Base-by-base conservation (phyloP, 2,888 invertebrate genomes). In the Gandaritis pyraliata region DNA sequence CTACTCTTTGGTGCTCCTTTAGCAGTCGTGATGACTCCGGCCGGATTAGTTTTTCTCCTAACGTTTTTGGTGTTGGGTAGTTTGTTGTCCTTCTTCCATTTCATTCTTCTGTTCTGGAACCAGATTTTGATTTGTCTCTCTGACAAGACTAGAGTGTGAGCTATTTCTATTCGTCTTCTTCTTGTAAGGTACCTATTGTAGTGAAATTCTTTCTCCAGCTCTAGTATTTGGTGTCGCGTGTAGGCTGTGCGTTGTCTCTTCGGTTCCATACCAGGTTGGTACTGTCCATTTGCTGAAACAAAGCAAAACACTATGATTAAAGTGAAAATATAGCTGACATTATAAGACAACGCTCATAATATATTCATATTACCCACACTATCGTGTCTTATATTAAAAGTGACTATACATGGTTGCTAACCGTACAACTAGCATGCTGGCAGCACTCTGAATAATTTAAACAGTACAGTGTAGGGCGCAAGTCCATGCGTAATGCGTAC, bases 171-270 rank as follows among this genome's bases (percentile, higher is more conserved):
- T 85, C 99, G 94, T 92, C 98, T 94, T 86, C 98, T 94, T 76
- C 99, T 94, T 64, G 98, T 98, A 87, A 99, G 94, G 93, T 99
- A 99, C 82, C 98, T 95, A 94, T 98, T 99, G 94, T 97, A 98
- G 88, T 98, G 98, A 90, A 99, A 99, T 93, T 98, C 98, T 87
- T 98, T 98, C 87, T 98, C 98, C 81, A 99, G 93, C 91, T 99
- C 98, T 86, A 99, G 94, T 83, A 98, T 98, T 94, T 99, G 99
- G 93, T 98, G 98, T 87, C 98, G 95, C 65, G 98, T 99, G 94
- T 99, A 99, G 67, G 98, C 98, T 73, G 98, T 99, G 76, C 99
- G 94, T 86, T 98, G 98, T 68, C 99, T 94, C 88, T 98, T 98
- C 55, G 98, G 97, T 86, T 98, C 98, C 96, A 97, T 97, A 64